Evolutionary conservation across 2,888 invertebrate genomes (phyloP).

Genomic region (Biston stratarius): DNA sequence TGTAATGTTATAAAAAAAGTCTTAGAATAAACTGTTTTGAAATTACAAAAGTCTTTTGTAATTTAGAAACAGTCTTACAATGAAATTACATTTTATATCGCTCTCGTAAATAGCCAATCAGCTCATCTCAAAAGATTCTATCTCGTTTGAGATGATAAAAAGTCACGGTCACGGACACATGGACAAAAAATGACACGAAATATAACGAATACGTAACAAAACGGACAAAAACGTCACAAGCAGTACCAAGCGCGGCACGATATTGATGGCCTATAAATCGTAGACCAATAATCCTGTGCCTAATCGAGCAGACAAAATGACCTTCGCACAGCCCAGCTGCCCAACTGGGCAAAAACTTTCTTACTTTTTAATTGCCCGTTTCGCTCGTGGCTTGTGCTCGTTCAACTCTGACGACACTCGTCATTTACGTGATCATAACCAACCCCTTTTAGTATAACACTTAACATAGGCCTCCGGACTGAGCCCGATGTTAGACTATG

Average conservation of each 20-base stretch:
- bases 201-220: conserved; percentile 21
- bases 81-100: neutral
- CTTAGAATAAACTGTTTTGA: no score
- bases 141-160: conserved; percentile 28
- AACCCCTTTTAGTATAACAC: no score
- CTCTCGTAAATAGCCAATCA: neutral
- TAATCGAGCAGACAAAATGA: neutral
- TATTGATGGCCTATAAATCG: conserved; percentile 11
- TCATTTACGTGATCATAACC: no score
- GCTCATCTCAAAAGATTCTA: conserved; percentile 16
- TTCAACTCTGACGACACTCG: neutral
- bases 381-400: neutral
- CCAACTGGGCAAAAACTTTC: neutral
- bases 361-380: neutral
- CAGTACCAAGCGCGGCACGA: conserved; percentile 1
- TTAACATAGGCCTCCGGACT: no score
- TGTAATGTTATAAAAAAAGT: no score
- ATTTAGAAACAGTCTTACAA: neutral
- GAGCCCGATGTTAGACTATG: no score
- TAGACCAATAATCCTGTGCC: neutral
- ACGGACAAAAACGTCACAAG: conserved; percentile 26
- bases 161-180: conserved; percentile 31
- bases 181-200: conserved; percentile 33
- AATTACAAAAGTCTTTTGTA: neutral
- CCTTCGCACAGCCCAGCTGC: neutral